These are phyloP conservation scores for Notechis scutatus DNA, from an alignment of 2,113 vertebrate genomes.

Conservation along the genomic window DNA sequence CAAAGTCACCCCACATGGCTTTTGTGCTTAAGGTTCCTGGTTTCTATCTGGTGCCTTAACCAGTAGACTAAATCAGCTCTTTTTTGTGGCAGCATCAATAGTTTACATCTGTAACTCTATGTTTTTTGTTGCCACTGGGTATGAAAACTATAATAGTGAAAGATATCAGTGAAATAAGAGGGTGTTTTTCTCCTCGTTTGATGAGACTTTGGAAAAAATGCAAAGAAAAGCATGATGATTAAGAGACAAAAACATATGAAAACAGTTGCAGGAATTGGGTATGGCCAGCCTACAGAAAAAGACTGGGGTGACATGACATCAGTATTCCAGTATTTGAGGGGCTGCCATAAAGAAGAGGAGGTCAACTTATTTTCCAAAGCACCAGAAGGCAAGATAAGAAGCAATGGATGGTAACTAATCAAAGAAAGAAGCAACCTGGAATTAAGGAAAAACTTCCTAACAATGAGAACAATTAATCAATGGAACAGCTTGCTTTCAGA, in stretches of 20 bases:
- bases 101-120: neutral
- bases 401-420: neutral
- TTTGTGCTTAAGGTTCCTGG: neutral
- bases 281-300: neutral
- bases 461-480: neutral
- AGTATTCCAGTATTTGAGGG: neutral
- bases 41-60: neutral
- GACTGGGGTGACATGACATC: neutral
- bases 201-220: neutral
- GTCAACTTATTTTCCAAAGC: neutral
- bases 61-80: neutral
- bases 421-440: neutral
- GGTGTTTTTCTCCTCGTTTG: neutral
- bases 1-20: neutral
- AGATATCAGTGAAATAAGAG: neutral
- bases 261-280: neutral
- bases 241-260: neutral
- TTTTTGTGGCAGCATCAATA: neutral
- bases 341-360: neutral
- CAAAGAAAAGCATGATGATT: neutral
- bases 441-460: neutral
- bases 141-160: neutral
- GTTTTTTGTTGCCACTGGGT: neutral
- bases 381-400: neutral
- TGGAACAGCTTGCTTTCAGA: too few relatives aligned